These are phyloP conservation scores for Crossocerus cetratus DNA, from an alignment of 2,888 invertebrate genomes.

Conservation along the genomic window DNA sequence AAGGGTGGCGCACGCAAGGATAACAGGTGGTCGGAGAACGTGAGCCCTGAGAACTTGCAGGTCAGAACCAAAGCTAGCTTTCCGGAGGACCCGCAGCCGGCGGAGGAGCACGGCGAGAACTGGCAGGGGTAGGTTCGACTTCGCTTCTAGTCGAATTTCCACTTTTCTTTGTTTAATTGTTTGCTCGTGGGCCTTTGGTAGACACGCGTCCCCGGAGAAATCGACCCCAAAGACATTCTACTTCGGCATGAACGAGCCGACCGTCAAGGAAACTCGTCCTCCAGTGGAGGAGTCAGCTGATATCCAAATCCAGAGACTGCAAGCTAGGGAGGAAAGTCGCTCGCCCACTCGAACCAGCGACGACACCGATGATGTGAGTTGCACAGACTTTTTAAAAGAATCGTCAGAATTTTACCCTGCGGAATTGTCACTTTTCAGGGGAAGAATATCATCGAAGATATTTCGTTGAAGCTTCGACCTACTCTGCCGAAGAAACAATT, in stretches of 20 bases:
- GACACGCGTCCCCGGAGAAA: constrained; percentile 61
- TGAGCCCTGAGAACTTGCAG: constrained; percentile 47
- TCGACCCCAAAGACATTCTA: constrained; percentile 82
- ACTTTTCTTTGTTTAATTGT: neutral
- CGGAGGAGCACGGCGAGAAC: constrained; percentile 52
- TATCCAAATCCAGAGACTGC: constrained; percentile 47
- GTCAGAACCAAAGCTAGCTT: constrained; percentile 49
- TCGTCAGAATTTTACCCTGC: neutral
- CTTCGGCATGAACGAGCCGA: constrained; percentile 86
- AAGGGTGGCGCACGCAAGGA: constrained; percentile 48
- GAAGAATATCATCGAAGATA: constrained; percentile 79
- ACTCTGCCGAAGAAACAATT: constrained; percentile 88
- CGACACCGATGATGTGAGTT: constrained; percentile 49
- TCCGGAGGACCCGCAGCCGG: constrained; percentile 33
- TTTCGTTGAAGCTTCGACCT: constrained; percentile 86
- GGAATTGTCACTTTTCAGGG: constrained; percentile 52
- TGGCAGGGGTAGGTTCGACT: constrained; percentile 69
- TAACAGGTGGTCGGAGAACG: constrained; percentile 53
- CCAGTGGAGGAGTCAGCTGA: constrained; percentile 47
- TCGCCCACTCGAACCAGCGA: constrained; percentile 43
- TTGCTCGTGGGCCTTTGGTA: constrained; percentile 19
- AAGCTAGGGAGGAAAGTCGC: constrained; percentile 33
- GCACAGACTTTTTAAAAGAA: neutral
- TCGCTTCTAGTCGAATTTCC: neutral
- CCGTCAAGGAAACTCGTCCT: constrained; percentile 50